Evolutionary conservation across 2,113 vertebrate species (phyloP), one percentile per base, ranked within the genome.

Genomic region (Choloepus hoffmanni): DNA sequence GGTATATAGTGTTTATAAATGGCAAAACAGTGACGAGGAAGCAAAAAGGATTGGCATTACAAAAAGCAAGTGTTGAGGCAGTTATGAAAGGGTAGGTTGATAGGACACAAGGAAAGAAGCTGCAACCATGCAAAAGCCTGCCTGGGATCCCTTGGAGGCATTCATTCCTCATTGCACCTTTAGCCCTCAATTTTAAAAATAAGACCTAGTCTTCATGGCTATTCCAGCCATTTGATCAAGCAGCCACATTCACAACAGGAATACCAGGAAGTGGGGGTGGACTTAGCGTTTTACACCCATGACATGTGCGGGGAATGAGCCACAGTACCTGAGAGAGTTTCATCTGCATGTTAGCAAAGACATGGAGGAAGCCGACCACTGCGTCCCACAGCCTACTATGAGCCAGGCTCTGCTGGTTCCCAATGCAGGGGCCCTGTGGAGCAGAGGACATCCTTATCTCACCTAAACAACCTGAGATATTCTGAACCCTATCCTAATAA

Each of bases 321-420:
- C 94, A 96, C 96, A 95, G 97, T 99, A 99, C 99, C 99, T 99
- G 99, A 67, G 99, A 99, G 81, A 99, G 98, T 98, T 99, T 99
- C 99, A 99, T 99, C 98, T 99, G 99, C 99, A 99, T 99, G 97
- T 99, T 99, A 92, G 99, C 99, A 98, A 99, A 99, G 36, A 99
- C 99, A 26, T 99, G 99, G 94, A 99, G 98, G 97, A 99, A 99
- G 90, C 99, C 99, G 85, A 99, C 99, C 95, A 99, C 99, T 6
- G 99, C 99, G 60, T 99, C 99, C 99, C 99, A 99, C 77, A 99
- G 98, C 97, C 99, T 98, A 94, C 99, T 99, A 92, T 99, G 99
- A 92, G 99, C 99, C 98, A 99, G 98, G 97, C 99, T 99, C 98
- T 99, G 99, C 96, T 99, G 99, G 97, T 99, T 99, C 60, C 99